Conservation (phyloP, 2,888 invertebrate species). For the Platycnemis pennipes region DNA sequence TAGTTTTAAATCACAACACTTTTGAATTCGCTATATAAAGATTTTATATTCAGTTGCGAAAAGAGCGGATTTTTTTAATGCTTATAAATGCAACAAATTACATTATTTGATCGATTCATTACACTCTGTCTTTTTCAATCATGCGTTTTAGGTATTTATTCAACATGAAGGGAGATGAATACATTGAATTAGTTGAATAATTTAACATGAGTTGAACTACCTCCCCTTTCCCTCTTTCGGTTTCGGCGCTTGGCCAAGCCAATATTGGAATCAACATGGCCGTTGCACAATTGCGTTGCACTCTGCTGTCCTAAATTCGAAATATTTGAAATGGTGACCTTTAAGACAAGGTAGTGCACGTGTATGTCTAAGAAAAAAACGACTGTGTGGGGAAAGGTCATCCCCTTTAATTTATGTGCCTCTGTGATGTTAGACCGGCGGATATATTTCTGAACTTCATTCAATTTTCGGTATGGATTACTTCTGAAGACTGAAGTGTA, state of each 20-base stretch:
- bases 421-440: neutral
- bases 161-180: no score
- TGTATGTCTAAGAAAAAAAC: neutral
- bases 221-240: neutral
- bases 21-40: no score
- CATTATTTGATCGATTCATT: no score
- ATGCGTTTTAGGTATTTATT: no score
- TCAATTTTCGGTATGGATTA: neutral
- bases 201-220: neutral
- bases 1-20: no score
- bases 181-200: neutral
- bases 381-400: neutral
- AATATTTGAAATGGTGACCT: constrained; percentile 21
- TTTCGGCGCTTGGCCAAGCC: neutral
- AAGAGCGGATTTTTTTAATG: no score
- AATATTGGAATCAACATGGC: constrained; percentile 15
- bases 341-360: neutral
- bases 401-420: neutral
- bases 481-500: neutral
- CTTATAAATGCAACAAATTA: no score
- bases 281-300: neutral
- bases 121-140: no score
- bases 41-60: no score
- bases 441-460: neutral
- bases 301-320: neutral